Evolutionary conservation across 1,140 invertebrate genomes (phyloP).

Genomic region (Lepidurus couesii): DNA sequence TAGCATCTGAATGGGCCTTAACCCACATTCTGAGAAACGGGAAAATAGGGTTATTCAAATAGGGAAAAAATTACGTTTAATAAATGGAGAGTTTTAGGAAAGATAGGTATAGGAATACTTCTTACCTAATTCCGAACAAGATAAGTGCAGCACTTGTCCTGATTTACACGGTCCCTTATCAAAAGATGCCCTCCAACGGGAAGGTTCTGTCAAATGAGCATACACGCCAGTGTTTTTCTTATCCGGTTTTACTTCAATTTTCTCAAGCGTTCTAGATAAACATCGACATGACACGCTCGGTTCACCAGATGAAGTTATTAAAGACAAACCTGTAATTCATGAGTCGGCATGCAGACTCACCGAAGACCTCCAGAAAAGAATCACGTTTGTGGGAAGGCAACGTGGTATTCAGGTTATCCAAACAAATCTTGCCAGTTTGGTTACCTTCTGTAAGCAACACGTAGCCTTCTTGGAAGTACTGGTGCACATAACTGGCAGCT

Average conservation of each 20-base stretch:
- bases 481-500: conserved; percentile 50
- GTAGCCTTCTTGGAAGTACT: conserved; percentile 62
- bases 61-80: conserved; percentile 23
- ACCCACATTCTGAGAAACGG: conserved; percentile 61
- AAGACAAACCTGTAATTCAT: conserved; percentile 63
- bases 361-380: conserved; percentile 58
- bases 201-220: conserved; percentile 66
- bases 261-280: conserved; percentile 50
- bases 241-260: conserved; percentile 52
- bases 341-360: conserved; percentile 66
- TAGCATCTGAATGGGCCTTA: conserved; percentile 50
- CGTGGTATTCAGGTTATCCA: conserved; percentile 60
- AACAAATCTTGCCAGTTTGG: conserved; percentile 69
- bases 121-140: conserved; percentile 68
- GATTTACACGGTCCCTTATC: conserved; percentile 64
- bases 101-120: conserved; percentile 19
- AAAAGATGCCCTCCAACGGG: conserved; percentile 52
- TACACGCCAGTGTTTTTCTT: conserved; percentile 51
- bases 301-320: background rate
- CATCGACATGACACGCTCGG: conserved; percentile 11
- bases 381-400: conserved; percentile 46
- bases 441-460: conserved; percentile 77
- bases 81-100: background rate
- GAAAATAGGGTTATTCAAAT: conserved; percentile 25
- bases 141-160: conserved; percentile 71